A percentile compares a stretch with the other conserved stretches of the same genome.
These are phyloP conservation scores for Apaloderma vittatum DNA, from an alignment of 2,113 vertebrate species.

Conservation along the genomic window DNA sequence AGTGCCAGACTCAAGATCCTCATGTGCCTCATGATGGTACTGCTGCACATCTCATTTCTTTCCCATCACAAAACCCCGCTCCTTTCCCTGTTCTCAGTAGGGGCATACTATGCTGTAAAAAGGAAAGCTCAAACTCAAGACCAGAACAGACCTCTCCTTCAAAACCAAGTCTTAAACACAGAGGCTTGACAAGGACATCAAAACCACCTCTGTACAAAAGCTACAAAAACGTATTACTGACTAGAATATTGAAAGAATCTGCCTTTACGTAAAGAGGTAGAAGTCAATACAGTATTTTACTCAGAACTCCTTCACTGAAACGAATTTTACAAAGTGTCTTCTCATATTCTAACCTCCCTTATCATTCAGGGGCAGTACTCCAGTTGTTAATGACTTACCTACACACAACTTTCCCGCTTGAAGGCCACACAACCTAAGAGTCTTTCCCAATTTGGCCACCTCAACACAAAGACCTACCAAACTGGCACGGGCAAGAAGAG, in stretches of 20 bases:
- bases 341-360: neutral
- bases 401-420: neutral
- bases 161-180: neutral
- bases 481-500: accelerated
- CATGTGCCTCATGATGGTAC: neutral
- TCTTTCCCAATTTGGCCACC: neutral
- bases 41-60: too few species aligned
- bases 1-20: neutral
- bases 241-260: neutral
- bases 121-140: neutral
- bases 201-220: neutral
- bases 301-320: neutral
- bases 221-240: accelerated
- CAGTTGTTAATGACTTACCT: too few species aligned
- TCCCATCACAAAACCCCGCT: accelerated
- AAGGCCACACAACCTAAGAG: neutral
- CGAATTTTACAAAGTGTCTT: accelerated
- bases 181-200: accelerated
- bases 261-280: neutral
- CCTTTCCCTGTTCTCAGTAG: neutral
- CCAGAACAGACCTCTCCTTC: neutral
- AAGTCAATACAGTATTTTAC: neutral
- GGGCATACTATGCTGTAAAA: accelerated
- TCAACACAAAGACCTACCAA: neutral
- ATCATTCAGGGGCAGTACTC: neutral